Conservation (phyloP, 2,888 invertebrate species). For the Empis livida region DNA sequence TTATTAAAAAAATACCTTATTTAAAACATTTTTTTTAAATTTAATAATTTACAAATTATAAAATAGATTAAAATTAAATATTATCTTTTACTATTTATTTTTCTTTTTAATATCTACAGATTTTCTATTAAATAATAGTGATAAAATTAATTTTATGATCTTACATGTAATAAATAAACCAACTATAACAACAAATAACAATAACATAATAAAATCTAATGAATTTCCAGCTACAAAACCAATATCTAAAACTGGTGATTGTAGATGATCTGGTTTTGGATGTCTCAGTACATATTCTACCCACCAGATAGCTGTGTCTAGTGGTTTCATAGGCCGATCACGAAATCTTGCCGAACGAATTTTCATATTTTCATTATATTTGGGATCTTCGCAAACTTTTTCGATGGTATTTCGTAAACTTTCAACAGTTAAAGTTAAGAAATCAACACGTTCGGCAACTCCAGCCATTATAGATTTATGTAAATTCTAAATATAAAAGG, state of each 20-base stretch:
- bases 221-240: constrained; percentile 35
- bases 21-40: too few relatives aligned
- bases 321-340: constrained; percentile 40
- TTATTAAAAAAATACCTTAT: too few relatives aligned
- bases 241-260: constrained; percentile 34
- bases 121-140: too few relatives aligned
- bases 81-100: too few relatives aligned
- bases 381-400: neutral
- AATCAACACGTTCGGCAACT: neutral
- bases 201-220: constrained; percentile 29
- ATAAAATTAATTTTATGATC: neutral
- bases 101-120: too few relatives aligned
- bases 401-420: constrained; percentile 10
- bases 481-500: neutral
- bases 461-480: neutral
- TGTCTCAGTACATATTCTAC: constrained; percentile 45
- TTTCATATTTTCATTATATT: constrained; percentile 19
- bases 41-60: too few relatives aligned
- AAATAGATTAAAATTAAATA: too few relatives aligned
- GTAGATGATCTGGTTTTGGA: constrained; percentile 39
- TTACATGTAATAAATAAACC: neutral
- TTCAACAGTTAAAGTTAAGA: neutral
- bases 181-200: neutral
- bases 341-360: constrained; percentile 34
- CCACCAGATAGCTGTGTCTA: constrained; percentile 47